phyloP scores from a whole-genome alignment of 2,888 invertebrate genomes.

The Nomada goodeniana region DNA sequence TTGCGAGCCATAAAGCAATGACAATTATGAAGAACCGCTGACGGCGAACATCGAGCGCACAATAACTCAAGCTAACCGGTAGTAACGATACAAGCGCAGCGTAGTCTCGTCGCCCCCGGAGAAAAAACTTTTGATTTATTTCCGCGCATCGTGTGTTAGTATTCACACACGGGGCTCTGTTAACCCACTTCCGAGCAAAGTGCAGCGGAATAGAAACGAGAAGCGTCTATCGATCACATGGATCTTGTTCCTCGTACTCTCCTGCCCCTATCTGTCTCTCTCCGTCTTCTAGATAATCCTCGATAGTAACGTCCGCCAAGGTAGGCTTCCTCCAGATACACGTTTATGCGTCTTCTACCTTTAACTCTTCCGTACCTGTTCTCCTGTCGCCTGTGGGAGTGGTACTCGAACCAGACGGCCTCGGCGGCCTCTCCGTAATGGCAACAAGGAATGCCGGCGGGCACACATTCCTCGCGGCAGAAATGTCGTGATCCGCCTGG shows the following conservation, averaged over 20 bases:
- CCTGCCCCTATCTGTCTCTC: no score
- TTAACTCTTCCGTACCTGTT: slow-evolving; percentile 68
- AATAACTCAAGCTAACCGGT: slow-evolving; percentile 19
- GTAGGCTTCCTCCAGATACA: slow-evolving; percentile 26
- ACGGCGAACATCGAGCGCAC: background rate
- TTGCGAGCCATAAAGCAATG: background rate
- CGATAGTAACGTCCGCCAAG: slow-evolving; percentile 15
- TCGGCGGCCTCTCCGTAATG: slow-evolving; percentile 74
- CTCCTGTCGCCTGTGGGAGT: slow-evolving; percentile 68
- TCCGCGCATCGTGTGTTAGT: slow-evolving; percentile 15
- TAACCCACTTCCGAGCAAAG: slow-evolving; percentile 53
- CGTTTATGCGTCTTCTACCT: slow-evolving; percentile 23
- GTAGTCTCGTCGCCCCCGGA: background rate
- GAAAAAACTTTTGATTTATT: slow-evolving; percentile 41
- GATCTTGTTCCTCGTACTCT: slow-evolving; percentile 38
- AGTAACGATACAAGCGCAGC: slow-evolving; percentile 7
- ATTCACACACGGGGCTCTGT: slow-evolving; percentile 6
- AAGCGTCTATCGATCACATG: slow-evolving; percentile 50
- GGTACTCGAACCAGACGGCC: slow-evolving; percentile 78
- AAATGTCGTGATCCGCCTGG: slow-evolving; percentile 62
- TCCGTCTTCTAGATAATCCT: slow-evolving; percentile 28
- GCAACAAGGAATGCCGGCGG: slow-evolving; percentile 74
- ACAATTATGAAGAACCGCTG: background rate
- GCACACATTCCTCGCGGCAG: slow-evolving; percentile 64
- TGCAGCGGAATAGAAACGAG: slow-evolving; percentile 31